Base-by-base conservation (phyloP, 2,113 vertebrate species). In the Dascyllus trimaculatus region DNA sequence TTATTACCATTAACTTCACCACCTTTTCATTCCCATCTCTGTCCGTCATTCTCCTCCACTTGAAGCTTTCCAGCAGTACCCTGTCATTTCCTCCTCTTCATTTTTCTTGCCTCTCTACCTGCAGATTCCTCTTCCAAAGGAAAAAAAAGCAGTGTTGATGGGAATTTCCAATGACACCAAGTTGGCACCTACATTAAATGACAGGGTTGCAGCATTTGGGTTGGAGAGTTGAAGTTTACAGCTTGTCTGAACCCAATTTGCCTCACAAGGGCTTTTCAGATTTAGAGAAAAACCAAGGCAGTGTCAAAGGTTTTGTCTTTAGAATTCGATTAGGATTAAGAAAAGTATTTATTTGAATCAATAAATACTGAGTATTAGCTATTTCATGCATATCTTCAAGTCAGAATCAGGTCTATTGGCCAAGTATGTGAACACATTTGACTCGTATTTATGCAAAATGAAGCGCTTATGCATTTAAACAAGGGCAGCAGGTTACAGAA, bases 1-100 rank as follows among this genome's bases (percentile, higher is more conserved):
- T 4, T 6, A 51, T 56, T 49, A 57, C 38, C 48, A 61, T 76
- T 79, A 15, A 62, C 77, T 72, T 45, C 71, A 24, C 24, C 24
- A 32, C 13, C 52, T 64, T 79, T 78, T 63, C 69, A 43, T 71
- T 46, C 43, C 24, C 3, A 5, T 58, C 14, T 32, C 43, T 45
- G 19, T 18, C 48, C 14, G 29, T 74, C 26, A 58, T 40, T 60
- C 38, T 40, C 21, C 29, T 67, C 19, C 9, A 40, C 58, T 53
- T 35, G 15, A n/a, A 63, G 26, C 62, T 24, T 60, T 58, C 52
- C 71, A 56, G 46, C 63, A 52, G 17, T 24, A 5, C 4, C 6
- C 46, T 54, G 11, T 40, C 29, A 25, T 62, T 32, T 26, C 56
- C 54, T 78, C 58, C 38, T 40, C 62, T 63, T 57, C 35, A 58